Evolutionary conservation across 2,888 invertebrate species (phyloP).

Genomic region (Aleiodes testaceus): DNA sequence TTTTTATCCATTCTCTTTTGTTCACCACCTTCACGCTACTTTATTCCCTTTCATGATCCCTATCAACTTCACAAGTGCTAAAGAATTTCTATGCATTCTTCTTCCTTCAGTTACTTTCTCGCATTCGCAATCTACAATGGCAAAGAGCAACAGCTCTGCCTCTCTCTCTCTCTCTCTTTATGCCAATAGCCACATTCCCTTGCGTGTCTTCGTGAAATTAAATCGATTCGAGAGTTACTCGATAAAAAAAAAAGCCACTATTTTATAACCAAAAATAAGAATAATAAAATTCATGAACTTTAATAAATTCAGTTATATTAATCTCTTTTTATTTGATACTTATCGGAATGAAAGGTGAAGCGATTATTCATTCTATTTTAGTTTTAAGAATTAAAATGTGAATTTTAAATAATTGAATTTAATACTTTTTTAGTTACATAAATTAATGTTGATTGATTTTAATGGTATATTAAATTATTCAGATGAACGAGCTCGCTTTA

Average conservation of each 20-base stretch:
- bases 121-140: conserved; percentile 7
- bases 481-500: too few relatives aligned
- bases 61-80: conserved; percentile 23
- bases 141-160: conserved; percentile 15
- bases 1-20: conserved; percentile 9
- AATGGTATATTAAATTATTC: too few relatives aligned
- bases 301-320: too few relatives aligned
- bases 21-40: conserved; percentile 4
- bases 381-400: too few relatives aligned
- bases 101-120: conserved; percentile 31
- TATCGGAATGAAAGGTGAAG: too few relatives aligned
- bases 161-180: conserved; percentile 1
- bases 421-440: too few relatives aligned
- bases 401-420: too few relatives aligned
- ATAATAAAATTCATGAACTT: background rate
- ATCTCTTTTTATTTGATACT: too few relatives aligned
- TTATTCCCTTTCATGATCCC: background rate
- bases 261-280: background rate
- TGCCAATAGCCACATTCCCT: conserved; percentile 13
- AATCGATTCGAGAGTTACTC: conserved; percentile 7
- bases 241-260: background rate
- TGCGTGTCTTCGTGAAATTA: conserved; percentile 10
- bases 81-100: conserved; percentile 41
- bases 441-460: too few relatives aligned
- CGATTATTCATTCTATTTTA: too few relatives aligned